Evolutionary conservation across 1,140 invertebrate genomes (phyloP), one percentile per base, ranked within the genome.

Genomic region (Holotrichia oblita): DNA sequence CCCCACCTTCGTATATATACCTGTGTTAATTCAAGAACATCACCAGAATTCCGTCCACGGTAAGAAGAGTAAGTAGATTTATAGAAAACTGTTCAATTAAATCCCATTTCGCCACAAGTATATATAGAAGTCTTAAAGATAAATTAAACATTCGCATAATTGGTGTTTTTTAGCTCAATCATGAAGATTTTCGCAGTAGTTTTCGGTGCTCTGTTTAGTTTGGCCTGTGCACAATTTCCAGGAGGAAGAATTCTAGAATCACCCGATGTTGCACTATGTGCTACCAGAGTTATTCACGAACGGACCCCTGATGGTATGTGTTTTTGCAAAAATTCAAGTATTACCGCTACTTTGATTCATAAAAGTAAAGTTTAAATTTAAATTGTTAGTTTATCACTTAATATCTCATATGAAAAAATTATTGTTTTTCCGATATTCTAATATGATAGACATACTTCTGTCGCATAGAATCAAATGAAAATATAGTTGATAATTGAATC

Each of bases 181-280:
- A 81, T 80, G 79, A 82, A 78, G 55, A 27, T 77, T 59, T 79
- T 73, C 77, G 44, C 76, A 6, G 34, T 79, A 24, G 22, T 81
- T 10, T 55, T 81, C 10, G 74, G 74, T 20, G 79, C 77, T 14
- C 20, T 81, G 10, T 61, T 82, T 10, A 78, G 76, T n/a, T 41
- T 80, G 22, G 79, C 76, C 17, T 85, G 87, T 42, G 92, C 90
- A 20, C 93, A 94, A 85, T 93, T 93, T 84, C 90, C 90, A 55
- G 91, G 91, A 81, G 92, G 92, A 76, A 89, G 93, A 79, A 90
- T 93, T 83, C 85, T 95, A 80, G 93, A 94, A 83, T 90, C 92
- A 4, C 94, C 94, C 8, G 90, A 93, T 79, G 92, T 93, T 9
- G 87, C 89, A n/a, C 88, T 92, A 27, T 95, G 94, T 83, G 91